Conservation (phyloP, 2,113 vertebrate genomes). For the Ornithorhynchus anatinus region DNA sequence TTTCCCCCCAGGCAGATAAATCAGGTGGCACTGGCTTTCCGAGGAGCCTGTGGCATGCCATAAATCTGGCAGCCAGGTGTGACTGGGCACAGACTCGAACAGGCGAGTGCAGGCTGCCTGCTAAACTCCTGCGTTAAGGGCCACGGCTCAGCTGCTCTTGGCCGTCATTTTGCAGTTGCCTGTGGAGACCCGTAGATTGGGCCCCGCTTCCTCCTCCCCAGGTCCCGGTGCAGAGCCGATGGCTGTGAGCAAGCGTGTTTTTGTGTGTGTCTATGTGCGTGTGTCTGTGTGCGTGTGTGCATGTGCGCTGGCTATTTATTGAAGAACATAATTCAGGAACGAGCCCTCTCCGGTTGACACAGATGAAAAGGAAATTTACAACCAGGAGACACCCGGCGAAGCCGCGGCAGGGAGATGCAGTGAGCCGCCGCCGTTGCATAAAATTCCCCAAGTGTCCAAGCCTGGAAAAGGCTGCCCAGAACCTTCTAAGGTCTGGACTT, state of each 20-base stretch:
- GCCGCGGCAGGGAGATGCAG: neutral
- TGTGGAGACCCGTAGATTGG: conserved; percentile 56
- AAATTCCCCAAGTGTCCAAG: conserved; percentile 28
- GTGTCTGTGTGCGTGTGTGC: accelerated
- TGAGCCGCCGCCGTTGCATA: conserved; percentile 28
- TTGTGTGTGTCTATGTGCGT: accelerated
- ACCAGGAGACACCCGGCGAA: conserved; percentile 30
- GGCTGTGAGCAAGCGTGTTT: neutral
- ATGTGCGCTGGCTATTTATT: conserved; percentile 27
- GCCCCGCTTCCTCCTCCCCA: conserved; percentile 42
- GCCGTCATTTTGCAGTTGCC: conserved; percentile 59
- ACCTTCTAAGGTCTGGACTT: no score
- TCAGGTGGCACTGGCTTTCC: conserved; percentile 60
- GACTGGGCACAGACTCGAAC: conserved; percentile 20
- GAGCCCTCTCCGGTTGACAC: conserved; percentile 26
- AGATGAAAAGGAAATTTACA: conserved; percentile 46
- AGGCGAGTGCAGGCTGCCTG: conserved; percentile 48
- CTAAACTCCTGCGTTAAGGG: conserved; percentile 71
- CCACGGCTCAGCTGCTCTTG: conserved; percentile 51
- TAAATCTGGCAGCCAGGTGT: conserved; percentile 66
- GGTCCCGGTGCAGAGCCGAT: conserved; percentile 11
- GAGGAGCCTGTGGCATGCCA: conserved; percentile 23
- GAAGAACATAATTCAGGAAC: conserved; percentile 1
- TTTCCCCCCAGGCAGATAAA: conserved; percentile 58
- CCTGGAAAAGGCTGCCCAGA: no score